Conservation (phyloP, 2,797 vertebrate genomes). For the Brachyrhaphis roseni region DNA sequence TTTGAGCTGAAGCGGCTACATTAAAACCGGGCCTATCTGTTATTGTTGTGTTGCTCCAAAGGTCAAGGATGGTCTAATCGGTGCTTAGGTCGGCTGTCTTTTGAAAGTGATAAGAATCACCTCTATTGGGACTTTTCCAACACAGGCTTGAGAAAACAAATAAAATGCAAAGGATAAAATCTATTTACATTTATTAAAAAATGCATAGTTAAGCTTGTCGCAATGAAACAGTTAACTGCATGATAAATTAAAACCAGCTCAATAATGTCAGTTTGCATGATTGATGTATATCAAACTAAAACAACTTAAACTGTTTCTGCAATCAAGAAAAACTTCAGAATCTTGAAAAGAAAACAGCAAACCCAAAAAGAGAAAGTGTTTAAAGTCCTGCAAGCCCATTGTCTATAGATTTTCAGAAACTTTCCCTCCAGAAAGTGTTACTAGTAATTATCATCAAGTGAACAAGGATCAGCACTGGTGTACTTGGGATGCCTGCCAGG, state of each 20-base stretch:
- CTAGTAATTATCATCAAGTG: not conserved
- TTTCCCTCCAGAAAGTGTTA: not conserved
- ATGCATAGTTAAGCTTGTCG: not conserved
- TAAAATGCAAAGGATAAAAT: not conserved
- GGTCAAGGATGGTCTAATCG: slow-evolving; percentile 1
- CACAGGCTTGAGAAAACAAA: not conserved
- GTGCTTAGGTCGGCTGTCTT: slow-evolving; percentile 11
- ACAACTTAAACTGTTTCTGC: not conserved
- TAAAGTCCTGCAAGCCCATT: not conserved
- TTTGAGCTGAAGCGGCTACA: slow-evolving; percentile 6
- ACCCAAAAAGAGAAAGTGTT: not conserved
- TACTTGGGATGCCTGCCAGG: not conserved
- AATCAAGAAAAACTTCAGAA: not conserved
- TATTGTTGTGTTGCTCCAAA: slow-evolving; percentile 3
- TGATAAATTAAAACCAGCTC: too few relatives aligned
- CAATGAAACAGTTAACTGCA: too few relatives aligned
- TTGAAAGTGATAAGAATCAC: slow-evolving; percentile 1
- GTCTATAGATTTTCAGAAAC: not conserved
- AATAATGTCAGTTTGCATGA: too few relatives aligned
- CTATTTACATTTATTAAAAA: not conserved
- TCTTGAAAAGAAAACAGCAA: not conserved
- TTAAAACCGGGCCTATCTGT: not conserved
- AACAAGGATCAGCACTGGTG: not conserved
- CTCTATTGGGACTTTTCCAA: not conserved
- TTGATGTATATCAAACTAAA: not conserved